phyloP scores from a whole-genome alignment of 2,797 vertebrate genomes.

The Danio tinwini region DNA sequence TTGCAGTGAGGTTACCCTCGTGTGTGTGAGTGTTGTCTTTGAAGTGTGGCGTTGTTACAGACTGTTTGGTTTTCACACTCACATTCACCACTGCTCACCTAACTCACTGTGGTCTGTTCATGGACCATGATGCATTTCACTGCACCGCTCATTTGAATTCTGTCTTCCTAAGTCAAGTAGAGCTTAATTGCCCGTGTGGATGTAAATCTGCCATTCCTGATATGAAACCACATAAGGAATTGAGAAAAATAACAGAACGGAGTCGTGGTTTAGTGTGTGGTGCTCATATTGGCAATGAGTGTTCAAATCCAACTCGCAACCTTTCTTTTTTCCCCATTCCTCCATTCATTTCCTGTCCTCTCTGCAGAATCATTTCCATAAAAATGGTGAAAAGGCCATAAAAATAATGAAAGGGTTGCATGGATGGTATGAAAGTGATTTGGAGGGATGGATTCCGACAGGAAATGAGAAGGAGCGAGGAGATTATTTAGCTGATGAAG shows the following conservation, averaged over 20 bases:
- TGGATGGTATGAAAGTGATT: constrained; percentile 6
- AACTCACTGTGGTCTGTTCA: constrained; percentile 58
- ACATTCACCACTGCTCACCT: constrained; percentile 58
- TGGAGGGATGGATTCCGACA: constrained; percentile 32
- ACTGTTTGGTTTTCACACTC: constrained; percentile 58
- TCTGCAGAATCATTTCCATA: constrained; percentile 30
- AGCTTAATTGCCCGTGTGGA: constrained; percentile 45
- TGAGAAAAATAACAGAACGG: not conserved
- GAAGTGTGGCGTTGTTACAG: constrained; percentile 45
- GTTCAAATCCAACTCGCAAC: constrained; percentile 9
- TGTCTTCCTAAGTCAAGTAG: constrained; percentile 40
- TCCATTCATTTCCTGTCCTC: constrained; percentile 22
- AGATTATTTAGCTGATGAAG: constrained; percentile 28
- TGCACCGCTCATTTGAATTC: constrained; percentile 58
- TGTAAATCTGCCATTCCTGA: constrained; percentile 18
- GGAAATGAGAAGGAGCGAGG: constrained; percentile 30
- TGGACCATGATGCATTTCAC: constrained; percentile 62
- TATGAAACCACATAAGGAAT: not conserved
- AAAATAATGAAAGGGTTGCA: constrained; percentile 12
- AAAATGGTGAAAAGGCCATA: not conserved
- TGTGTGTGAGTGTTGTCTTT: constrained; percentile 39
- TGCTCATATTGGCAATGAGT: not conserved
- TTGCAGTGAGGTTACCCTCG: constrained; percentile 20
- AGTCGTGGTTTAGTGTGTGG: not conserved
- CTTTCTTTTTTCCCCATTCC: not conserved